These are phyloP conservation scores for Panagrolaimus sp. DNA, from an alignment of 1,140 invertebrate genomes.

Conservation along the genomic window DNA sequence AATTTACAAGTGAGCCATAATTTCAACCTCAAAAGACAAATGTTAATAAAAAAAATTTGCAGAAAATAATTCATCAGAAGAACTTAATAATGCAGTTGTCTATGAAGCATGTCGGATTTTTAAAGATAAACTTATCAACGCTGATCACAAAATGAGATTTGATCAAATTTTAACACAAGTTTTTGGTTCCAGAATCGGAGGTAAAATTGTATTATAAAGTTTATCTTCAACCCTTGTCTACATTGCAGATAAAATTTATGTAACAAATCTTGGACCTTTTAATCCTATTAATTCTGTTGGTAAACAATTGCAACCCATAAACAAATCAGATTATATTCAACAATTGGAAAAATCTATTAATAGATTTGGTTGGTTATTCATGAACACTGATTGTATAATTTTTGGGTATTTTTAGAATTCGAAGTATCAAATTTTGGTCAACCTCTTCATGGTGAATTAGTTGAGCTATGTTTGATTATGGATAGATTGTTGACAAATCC, in stretches of 20 bases:
- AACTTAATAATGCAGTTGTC: slow-evolving; percentile 64
- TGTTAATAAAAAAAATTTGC: too few relatives aligned
- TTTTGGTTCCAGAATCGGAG: slow-evolving; percentile 14
- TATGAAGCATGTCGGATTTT: slow-evolving; percentile 75
- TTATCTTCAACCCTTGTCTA: background rate
- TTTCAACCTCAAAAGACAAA: too few relatives aligned
- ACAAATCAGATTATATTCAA: slow-evolving; percentile 64
- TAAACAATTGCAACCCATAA: slow-evolving; percentile 63
- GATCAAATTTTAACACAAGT: slow-evolving; percentile 65
- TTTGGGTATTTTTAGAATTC: slow-evolving; percentile 30
- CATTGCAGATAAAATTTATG: background rate
- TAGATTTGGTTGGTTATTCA: slow-evolving; percentile 67
- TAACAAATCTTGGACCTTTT: background rate
- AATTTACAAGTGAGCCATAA: slow-evolving; percentile 48
- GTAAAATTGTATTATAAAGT: slow-evolving; percentile 10
- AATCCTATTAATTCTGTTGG: slow-evolving; percentile 41
- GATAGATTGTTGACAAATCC: slow-evolving; percentile 42
- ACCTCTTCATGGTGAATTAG: slow-evolving; percentile 42
- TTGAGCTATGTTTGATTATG: slow-evolving; percentile 40
- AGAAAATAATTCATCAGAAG: slow-evolving; percentile 54
- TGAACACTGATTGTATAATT: slow-evolving; percentile 66
- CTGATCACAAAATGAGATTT: slow-evolving; percentile 68
- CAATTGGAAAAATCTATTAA: slow-evolving; percentile 67
- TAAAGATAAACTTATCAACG: slow-evolving; percentile 69
- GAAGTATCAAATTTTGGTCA: slow-evolving; percentile 42